Conservation (phyloP, 2,888 invertebrate species). For the Brachynemurus nebulosus region DNA sequence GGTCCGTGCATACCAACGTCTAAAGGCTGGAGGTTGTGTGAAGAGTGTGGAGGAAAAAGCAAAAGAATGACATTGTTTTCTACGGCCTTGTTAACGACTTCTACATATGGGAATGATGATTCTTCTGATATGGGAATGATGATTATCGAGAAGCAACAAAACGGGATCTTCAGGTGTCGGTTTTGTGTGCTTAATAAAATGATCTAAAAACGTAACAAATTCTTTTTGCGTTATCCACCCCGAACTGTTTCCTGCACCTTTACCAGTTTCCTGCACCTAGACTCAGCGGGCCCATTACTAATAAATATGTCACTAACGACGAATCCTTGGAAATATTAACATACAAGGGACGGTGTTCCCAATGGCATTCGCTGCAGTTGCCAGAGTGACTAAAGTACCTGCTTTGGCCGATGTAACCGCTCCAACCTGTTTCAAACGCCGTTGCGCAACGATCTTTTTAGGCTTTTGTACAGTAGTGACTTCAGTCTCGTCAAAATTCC, state of each 20-base stretch:
- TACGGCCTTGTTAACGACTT: background rate
- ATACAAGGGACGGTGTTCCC: slow-evolving; percentile 19
- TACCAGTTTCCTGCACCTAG: too few species aligned
- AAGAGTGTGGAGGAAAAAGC: slow-evolving; percentile 3
- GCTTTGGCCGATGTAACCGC: slow-evolving; percentile 12
- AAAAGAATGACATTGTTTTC: background rate
- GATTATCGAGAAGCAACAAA: slow-evolving; percentile 23
- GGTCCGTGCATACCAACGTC: slow-evolving; percentile 5
- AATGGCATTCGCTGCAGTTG: slow-evolving; percentile 16
- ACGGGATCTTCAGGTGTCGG: slow-evolving; percentile 19
- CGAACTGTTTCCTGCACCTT: slow-evolving; percentile 23
- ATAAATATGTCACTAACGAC: slow-evolving; percentile 18
- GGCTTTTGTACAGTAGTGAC: background rate
- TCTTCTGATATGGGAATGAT: slow-evolving; percentile 10
- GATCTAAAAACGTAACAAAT: slow-evolving; percentile 21
- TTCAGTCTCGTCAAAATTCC: slow-evolving; percentile 1
- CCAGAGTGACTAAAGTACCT: slow-evolving; percentile 17
- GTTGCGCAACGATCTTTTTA: too few species aligned
- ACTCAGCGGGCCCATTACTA: slow-evolving; percentile 21
- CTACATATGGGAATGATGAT: too few species aligned
- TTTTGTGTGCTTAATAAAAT: slow-evolving; percentile 20
- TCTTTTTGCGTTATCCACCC: slow-evolving; percentile 23
- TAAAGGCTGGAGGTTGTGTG: slow-evolving; percentile 1
- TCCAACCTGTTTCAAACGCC: background rate
- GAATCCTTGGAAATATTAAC: slow-evolving; percentile 22